Conservation (phyloP, 2,888 invertebrate species). For the Ectemnius lituratus region DNA sequence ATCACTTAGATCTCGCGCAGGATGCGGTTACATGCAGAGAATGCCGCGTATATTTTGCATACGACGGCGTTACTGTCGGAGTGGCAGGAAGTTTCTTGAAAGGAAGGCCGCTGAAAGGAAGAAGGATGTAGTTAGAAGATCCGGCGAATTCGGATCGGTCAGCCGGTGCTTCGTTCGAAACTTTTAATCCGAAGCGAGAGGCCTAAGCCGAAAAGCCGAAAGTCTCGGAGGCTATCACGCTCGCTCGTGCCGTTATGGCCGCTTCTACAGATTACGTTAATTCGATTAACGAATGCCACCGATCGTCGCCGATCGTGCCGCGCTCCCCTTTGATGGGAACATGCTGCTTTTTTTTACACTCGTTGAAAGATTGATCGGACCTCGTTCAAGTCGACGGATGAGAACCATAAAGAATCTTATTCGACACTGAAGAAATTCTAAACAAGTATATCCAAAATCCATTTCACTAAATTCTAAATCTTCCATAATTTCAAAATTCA, state of each 20-base stretch:
- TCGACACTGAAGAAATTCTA: too few species aligned
- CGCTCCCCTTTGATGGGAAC: too few species aligned
- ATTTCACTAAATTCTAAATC: too few species aligned
- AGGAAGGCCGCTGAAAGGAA: slow-evolving; percentile 36
- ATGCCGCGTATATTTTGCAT: not conserved
- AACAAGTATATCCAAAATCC: too few species aligned
- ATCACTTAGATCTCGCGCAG: too few species aligned
- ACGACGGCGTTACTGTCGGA: not conserved
- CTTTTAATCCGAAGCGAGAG: slow-evolving; percentile 61
- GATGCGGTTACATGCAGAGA: not conserved
- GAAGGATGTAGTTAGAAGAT: slow-evolving; percentile 36
- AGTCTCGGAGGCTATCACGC: slow-evolving; percentile 74
- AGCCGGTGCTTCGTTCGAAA: slow-evolving; percentile 58
- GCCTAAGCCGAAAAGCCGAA: slow-evolving; percentile 73
- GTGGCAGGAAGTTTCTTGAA: slow-evolving; percentile 45
- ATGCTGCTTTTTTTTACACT: not conserved
- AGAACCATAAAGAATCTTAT: too few species aligned
- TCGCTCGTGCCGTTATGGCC: slow-evolving; percentile 68
- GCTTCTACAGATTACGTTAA: slow-evolving; percentile 73
- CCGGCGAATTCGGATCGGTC: slow-evolving; percentile 43
- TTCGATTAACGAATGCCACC: slow-evolving; percentile 74
- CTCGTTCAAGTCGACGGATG: too few species aligned
- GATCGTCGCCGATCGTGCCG: slow-evolving; percentile 36
- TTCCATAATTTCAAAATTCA: too few species aligned
- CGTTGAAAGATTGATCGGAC: too few species aligned